Evolutionary conservation across 2,888 invertebrate genomes (phyloP).

Genomic region (Ramazzottius varieornatus): DNA sequence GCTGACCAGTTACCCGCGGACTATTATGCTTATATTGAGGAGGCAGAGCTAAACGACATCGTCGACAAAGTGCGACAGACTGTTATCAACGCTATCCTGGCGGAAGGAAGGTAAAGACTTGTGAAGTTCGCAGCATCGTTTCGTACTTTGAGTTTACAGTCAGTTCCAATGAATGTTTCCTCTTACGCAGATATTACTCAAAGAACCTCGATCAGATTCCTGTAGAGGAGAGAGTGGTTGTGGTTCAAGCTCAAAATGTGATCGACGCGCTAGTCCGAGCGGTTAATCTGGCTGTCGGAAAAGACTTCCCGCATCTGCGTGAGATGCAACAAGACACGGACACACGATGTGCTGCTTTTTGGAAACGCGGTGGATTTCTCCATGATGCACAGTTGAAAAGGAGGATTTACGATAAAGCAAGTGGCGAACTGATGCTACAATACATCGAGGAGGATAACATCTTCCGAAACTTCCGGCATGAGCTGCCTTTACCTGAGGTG

Average conservation of each 20-base stretch:
- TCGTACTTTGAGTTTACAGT: too few species aligned
- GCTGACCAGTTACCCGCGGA: not conserved
- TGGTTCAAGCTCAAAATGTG: not conserved
- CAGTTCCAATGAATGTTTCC: too few species aligned
- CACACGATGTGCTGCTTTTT: not conserved
- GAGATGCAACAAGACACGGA: not conserved
- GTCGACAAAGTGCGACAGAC: not conserved
- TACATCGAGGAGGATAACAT: not conserved
- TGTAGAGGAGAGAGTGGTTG: not conserved
- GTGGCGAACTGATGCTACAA: not conserved
- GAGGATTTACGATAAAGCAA: not conserved
- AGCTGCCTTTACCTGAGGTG: not conserved
- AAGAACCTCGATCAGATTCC: not conserved
- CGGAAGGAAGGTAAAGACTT: not conserved
- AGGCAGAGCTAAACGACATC: not conserved
- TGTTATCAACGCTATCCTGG: not conserved
- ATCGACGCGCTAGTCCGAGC: not conserved
- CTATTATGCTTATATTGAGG: not conserved
- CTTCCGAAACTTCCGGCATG: not conserved
- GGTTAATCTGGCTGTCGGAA: not conserved
- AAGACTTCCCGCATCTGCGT: not conserved
- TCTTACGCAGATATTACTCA: too few species aligned
- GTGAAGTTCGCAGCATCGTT: too few species aligned
- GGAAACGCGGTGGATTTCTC: not conserved
- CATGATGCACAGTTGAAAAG: not conserved